Percentiles rank a stretch among this genome's conserved stretches.
Evolutionary conservation across 1,140 invertebrate species (phyloP).

Genomic region (Trypoxylus dichotomus): DNA sequence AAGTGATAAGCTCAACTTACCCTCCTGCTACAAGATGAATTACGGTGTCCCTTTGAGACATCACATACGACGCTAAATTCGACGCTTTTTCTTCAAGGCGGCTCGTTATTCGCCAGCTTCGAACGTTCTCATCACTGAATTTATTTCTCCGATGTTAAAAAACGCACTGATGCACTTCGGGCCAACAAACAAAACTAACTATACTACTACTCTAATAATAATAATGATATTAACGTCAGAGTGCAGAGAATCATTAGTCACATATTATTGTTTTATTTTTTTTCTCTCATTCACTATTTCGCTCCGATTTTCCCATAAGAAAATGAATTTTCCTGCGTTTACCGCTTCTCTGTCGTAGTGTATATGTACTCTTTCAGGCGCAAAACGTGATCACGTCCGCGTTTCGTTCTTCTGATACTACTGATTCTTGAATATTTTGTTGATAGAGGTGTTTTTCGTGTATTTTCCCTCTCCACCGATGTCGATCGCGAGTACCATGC

Average conservation of each 20-base stretch:
- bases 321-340: slow-evolving; percentile 29
- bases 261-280: slow-evolving; percentile 29
- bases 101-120: neutral
- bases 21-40: slow-evolving; percentile 86
- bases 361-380: neutral
- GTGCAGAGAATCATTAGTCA: slow-evolving; percentile 27
- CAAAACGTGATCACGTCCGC: slow-evolving; percentile 22
- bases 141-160: neutral
- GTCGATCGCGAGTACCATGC: slow-evolving; percentile 37
- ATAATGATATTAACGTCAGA: neutral
- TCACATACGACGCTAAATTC: slow-evolving; percentile 45
- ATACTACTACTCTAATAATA: neutral
- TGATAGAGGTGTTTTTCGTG: slow-evolving; percentile 39
- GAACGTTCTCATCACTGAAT: neutral
- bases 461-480: slow-evolving; percentile 33
- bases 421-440: slow-evolving; percentile 40
- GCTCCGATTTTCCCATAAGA: slow-evolving; percentile 22
- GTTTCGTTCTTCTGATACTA: slow-evolving; percentile 13
- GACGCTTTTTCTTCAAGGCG: neutral
- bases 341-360: neutral
- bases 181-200: slow-evolving; percentile 6
- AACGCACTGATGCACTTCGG: slow-evolving; percentile 2
- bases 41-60: slow-evolving; percentile 77
- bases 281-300: neutral
- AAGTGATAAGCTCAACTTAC: slow-evolving; percentile 59